Evolutionary conservation across 2,797 vertebrate species (phyloP).

Genomic region (Rhincodon typus): DNA sequence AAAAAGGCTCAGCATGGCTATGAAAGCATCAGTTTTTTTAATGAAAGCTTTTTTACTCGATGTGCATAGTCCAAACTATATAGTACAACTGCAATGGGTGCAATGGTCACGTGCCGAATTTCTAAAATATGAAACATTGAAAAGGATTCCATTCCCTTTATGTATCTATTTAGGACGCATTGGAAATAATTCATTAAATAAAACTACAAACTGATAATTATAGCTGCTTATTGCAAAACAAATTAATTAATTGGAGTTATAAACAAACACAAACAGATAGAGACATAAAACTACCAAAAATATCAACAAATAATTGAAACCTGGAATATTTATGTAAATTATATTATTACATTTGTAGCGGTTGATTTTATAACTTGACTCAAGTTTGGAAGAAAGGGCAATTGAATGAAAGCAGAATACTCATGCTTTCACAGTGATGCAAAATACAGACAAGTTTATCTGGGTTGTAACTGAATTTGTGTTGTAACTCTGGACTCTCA

Average conservation of each 20-base stretch:
- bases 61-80: neutral
- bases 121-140: neutral
- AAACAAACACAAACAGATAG: too few relatives aligned
- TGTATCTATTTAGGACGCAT: neutral
- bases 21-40: constrained; percentile 20
- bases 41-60: neutral
- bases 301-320: neutral
- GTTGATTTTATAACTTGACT: neutral
- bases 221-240: too few relatives aligned
- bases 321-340: neutral
- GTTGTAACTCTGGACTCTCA: constrained; percentile 64
- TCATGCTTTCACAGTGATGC: constrained; percentile 29
- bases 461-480: constrained; percentile 47
- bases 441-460: constrained; percentile 20
- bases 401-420: neutral
- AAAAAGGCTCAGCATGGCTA: neutral
- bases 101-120: neutral
- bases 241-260: too few relatives aligned
- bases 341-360: neutral
- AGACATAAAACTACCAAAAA: too few relatives aligned
- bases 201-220: neutral
- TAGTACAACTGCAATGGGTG: neutral
- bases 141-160: neutral
- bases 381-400: neutral
- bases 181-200: neutral